Base-by-base conservation (phyloP, 1,140 invertebrate genomes). In the Drosophila eugracilis region DNA sequence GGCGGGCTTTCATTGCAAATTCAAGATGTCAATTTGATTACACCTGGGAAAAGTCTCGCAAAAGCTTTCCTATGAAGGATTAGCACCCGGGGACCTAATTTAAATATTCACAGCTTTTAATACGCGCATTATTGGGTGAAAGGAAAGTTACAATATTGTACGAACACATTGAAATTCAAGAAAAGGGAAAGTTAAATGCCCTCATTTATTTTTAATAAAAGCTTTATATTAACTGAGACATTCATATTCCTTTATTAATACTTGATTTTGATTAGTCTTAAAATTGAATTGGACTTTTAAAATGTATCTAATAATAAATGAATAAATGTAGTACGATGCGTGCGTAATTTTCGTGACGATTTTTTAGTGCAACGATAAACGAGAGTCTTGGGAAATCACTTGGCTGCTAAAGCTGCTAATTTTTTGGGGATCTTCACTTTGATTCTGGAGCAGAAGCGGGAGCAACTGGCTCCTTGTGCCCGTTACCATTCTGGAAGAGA, bases 311-410 rank as follows among this genome's bases (percentile, higher is more conserved):
- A 32, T 41, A 79, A 45, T 78, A 47, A 59, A 63, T 73, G 28
- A 65, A 67, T 74, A 67, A 62, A 70, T 67, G 28, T 67, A 63
- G 65, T 79, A 60, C 65, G 54, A 52, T 37, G 39, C 28, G 74
- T 83, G 83, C 74, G 32, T 50, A 63, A 69, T 63, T 75, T 67
- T 55, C 53, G 41, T 65, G 71, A 48, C 57, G 12, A 50, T 73
- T 73, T 73, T 66, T 28, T 15, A 47, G 83, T 86, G 83, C 83
- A 53, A 67, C 66, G 53, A 70, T 75, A 54, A 80, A 58, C 44
- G 60, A 77, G 73, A 86, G 83, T 86, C 83, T 86, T 88, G 19
- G 39, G 50, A 73, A 85, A 86, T 86, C 81, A 86, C 83, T 88
- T 63, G 44, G 65, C 53, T 75, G 59, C 67, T 70, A 41, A 36